Evolutionary conservation across 2,888 invertebrate species (phyloP).

Genomic region (Agrochola macilenta): DNA sequence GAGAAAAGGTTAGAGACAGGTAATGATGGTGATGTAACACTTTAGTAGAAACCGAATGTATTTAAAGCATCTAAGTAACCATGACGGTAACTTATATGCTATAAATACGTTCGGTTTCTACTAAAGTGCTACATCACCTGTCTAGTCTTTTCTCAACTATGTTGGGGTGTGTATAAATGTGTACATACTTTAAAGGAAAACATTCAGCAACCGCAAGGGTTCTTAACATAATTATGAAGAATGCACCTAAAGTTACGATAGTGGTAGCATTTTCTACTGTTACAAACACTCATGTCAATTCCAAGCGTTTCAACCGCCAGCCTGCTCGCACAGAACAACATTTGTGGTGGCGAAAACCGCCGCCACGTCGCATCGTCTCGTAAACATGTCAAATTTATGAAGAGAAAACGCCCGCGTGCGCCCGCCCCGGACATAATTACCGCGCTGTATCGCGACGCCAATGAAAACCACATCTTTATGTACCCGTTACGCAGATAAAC

Average conservation of each 20-base stretch:
- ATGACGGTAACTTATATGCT: too few species aligned
- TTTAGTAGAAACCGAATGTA: too few species aligned
- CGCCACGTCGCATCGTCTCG: slow-evolving; percentile 48
- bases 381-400: slow-evolving; percentile 76
- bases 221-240: too few species aligned
- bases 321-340: slow-evolving; percentile 40
- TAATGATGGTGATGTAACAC: too few species aligned
- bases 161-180: too few species aligned
- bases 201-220: too few species aligned
- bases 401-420: slow-evolving; percentile 74
- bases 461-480: slow-evolving; percentile 85
- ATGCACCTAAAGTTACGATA: too few species aligned
- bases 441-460: slow-evolving; percentile 78
- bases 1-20: too few species aligned
- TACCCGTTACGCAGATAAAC: slow-evolving; percentile 80
- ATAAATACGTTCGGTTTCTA: too few species aligned
- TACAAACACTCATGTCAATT: not conserved
- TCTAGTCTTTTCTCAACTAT: too few species aligned
- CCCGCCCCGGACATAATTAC: slow-evolving; percentile 76
- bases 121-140: too few species aligned
- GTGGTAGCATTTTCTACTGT: not conserved
- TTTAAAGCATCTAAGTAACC: too few species aligned
- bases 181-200: not conserved
- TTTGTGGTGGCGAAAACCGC: slow-evolving; percentile 63
- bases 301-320: slow-evolving; percentile 5